Conservation (phyloP, 2,888 invertebrate species). For the Lithosia quadra region DNA sequence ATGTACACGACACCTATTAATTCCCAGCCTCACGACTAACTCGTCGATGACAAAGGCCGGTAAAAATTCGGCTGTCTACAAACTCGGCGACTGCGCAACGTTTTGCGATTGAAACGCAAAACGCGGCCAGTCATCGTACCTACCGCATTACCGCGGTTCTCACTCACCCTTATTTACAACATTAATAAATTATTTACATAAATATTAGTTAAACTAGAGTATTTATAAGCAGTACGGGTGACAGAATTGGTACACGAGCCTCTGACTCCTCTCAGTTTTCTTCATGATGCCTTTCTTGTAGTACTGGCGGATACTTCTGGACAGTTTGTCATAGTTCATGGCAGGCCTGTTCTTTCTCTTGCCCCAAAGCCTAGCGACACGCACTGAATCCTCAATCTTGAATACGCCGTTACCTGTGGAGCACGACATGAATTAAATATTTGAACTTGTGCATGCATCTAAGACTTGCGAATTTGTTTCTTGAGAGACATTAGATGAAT, state of each 20-base stretch:
- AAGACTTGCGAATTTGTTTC: conserved; percentile 47
- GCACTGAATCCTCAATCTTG: conserved; percentile 99
- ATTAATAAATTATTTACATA: conserved; percentile 66
- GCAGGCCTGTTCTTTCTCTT: conserved; percentile 98
- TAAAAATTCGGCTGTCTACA: conserved; percentile 67
- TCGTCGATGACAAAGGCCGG: conserved; percentile 52
- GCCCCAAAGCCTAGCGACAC: conserved; percentile 99
- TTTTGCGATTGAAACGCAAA: conserved; percentile 72
- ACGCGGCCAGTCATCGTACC: conserved; percentile 68
- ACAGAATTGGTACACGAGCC: conserved; percentile 99
- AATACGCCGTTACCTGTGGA: conserved; percentile 94
- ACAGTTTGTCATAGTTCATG: conserved; percentile 99
- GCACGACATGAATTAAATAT: conserved; percentile 74
- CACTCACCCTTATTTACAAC: conserved; percentile 69
- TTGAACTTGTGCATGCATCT: conserved; percentile 38
- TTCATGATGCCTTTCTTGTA: conserved; percentile 99
- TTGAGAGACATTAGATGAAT: conserved; percentile 45
- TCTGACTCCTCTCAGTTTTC: conserved; percentile 98
- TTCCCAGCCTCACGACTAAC: conserved; percentile 58
- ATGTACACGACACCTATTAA: conserved; percentile 67
- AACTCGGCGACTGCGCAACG: conserved; percentile 67
- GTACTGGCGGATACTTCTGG: conserved; percentile 98
- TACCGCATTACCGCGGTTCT: conserved; percentile 85
- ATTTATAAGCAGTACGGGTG: conserved; percentile 95
- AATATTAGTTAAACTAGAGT: conserved; percentile 55